These are phyloP conservation scores for Gymnorhina tibicen DNA, from an alignment of 2,113 vertebrate species.

Conservation along the genomic window DNA sequence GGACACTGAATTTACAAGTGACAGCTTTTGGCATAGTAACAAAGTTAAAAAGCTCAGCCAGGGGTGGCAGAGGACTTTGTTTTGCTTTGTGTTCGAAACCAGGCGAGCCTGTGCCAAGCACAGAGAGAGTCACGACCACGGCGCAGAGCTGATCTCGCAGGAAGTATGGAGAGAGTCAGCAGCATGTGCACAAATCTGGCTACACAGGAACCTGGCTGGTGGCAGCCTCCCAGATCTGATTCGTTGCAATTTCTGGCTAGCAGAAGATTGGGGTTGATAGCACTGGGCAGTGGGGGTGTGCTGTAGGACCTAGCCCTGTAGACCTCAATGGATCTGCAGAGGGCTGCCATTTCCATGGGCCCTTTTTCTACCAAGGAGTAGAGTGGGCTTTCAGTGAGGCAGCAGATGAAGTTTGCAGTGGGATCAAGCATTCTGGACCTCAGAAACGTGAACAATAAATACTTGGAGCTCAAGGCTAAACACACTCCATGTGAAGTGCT, in stretches of 20 bases:
- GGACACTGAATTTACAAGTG: neutral
- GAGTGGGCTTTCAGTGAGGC: neutral
- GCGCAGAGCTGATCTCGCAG: neutral
- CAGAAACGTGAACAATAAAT: neutral
- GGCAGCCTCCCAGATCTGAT: neutral
- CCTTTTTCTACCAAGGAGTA: neutral
- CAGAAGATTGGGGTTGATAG: neutral
- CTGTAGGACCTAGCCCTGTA: neutral
- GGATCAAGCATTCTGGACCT: neutral
- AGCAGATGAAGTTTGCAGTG: neutral
- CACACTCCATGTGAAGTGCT: neutral
- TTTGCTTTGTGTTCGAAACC: neutral
- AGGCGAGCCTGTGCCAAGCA: neutral
- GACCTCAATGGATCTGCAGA: neutral
- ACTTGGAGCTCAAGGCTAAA: neutral
- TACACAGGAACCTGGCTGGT: fast-evolving
- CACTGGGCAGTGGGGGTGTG: neutral
- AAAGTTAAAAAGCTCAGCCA: neutral
- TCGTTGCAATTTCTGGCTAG: neutral
- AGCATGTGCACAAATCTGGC: neutral
- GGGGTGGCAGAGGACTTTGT: neutral
- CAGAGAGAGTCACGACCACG: fast-evolving
- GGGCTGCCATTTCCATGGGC: neutral
- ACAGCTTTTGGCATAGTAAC: neutral
- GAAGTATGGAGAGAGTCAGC: neutral